Percentiles rank a stretch among this genome's conserved stretches.
phyloP scores from a whole-genome alignment of 23 tunicate genomes.

The Styela plicata region DNA sequence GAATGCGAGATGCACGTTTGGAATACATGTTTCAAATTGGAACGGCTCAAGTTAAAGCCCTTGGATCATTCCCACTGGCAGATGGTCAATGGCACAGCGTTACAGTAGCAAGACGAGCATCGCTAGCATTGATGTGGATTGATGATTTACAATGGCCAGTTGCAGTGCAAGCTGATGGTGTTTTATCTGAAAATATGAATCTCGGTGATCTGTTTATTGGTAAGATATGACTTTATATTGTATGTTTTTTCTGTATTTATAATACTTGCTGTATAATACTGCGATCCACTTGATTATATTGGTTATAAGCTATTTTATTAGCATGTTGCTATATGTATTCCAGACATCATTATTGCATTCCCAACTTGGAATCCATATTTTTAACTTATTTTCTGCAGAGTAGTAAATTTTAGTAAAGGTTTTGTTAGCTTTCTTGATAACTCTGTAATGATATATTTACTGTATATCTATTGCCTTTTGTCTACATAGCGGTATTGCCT shows the following conservation, averaged over 20 bases:
- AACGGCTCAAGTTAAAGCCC: slow-evolving; percentile 47
- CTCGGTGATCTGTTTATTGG: slow-evolving; percentile 84
- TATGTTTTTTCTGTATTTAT: background rate
- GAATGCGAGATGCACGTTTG: slow-evolving; percentile 49
- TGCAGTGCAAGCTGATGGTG: slow-evolving; percentile 52
- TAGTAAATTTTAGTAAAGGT: too few relatives aligned
- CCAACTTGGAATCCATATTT: too few relatives aligned
- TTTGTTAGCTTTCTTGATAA: too few relatives aligned
- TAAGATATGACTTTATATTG: slow-evolving; percentile 7
- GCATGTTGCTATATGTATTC: too few relatives aligned
- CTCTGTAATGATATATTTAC: too few relatives aligned
- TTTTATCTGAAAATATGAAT: slow-evolving; percentile 22
- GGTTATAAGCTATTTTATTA: too few relatives aligned
- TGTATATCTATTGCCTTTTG: too few relatives aligned
- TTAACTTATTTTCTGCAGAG: too few relatives aligned
- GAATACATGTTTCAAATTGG: slow-evolving; percentile 64
- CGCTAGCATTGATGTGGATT: slow-evolving; percentile 80
- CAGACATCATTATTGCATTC: too few relatives aligned
- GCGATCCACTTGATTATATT: too few relatives aligned
- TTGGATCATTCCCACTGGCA: slow-evolving; percentile 48
- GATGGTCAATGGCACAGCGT: slow-evolving; percentile 77
- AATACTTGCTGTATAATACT: too few relatives aligned
- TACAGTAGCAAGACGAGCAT: slow-evolving; percentile 61
- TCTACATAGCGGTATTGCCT: too few relatives aligned
- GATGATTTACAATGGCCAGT: slow-evolving; percentile 59